A percentile compares a stretch with the other conserved stretches of the same genome.
Evolutionary conservation across 2,888 invertebrate species (phyloP).

Genomic region (Caenorhabditis virilis): DNA sequence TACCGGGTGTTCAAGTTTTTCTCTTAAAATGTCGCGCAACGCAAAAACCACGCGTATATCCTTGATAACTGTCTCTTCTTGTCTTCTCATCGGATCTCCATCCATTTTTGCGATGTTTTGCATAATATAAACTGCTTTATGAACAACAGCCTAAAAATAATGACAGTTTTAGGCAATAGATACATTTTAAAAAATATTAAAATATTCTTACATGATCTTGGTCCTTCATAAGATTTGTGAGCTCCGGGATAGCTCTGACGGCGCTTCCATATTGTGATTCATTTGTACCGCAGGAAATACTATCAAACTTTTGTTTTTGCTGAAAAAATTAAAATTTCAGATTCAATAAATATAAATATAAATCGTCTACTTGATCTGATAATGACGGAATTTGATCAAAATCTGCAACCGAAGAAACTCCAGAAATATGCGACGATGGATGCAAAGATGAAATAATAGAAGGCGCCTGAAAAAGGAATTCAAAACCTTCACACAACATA

Average conservation of each 20-base stretch:
- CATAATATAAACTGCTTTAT: slow-evolving; percentile 56
- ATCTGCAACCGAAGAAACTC: slow-evolving; percentile 48
- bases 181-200: neutral
- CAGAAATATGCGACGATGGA: slow-evolving; percentile 55
- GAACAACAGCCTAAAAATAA: slow-evolving; percentile 49
- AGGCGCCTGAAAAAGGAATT: slow-evolving; percentile 41
- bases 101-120: slow-evolving; percentile 60
- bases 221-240: slow-evolving; percentile 60
- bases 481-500: neutral
- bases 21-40: slow-evolving; percentile 38
- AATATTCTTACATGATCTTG: slow-evolving; percentile 47
- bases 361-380: slow-evolving; percentile 32
- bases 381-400: slow-evolving; percentile 34
- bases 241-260: slow-evolving; percentile 53
- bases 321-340: slow-evolving; percentile 14
- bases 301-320: slow-evolving; percentile 50
- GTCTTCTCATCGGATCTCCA: slow-evolving; percentile 31
- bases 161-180: neutral
- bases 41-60: slow-evolving; percentile 43
- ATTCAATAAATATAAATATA: neutral
- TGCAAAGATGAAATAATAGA: slow-evolving; percentile 55
- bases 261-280: slow-evolving; percentile 31
- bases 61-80: slow-evolving; percentile 34
- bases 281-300: slow-evolving; percentile 23
- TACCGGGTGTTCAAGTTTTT: slow-evolving; percentile 36